Conservation (phyloP, 2,797 vertebrate genomes). For the Chiroxiphia lanceolata region DNA sequence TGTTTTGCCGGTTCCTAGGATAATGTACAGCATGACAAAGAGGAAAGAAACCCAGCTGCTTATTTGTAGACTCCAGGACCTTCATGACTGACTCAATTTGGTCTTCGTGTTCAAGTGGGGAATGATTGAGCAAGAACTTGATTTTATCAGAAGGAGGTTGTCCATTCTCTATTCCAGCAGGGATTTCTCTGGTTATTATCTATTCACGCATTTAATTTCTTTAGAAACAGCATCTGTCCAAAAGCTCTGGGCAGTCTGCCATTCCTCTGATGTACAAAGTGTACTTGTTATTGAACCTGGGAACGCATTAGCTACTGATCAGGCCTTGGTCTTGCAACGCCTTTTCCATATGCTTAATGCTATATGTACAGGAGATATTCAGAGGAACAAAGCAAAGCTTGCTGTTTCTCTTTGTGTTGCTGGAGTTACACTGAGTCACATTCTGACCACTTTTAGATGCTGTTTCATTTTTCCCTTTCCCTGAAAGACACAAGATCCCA, state of each 20-base stretch:
- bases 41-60: background rate
- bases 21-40: background rate
- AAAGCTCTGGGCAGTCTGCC: conserved; percentile 65
- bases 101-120: background rate
- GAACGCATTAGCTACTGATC: conserved; percentile 59
- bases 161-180: conserved; percentile 57
- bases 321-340: conserved; percentile 20
- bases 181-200: conserved; percentile 67
- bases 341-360: conserved; percentile 14
- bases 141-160: conserved; percentile 63
- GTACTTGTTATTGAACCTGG: conserved; percentile 66
- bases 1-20: background rate
- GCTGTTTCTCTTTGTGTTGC: background rate
- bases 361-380: background rate
- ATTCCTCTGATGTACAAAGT: conserved; percentile 59
- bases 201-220: conserved; percentile 69
- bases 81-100: conserved; percentile 38
- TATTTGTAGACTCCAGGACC: conserved; percentile 5
- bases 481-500: background rate
- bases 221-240: conserved; percentile 65
- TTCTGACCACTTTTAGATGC: background rate
- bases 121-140: conserved; percentile 61
- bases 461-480: background rate
- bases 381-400: background rate
- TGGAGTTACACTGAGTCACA: background rate